These are phyloP conservation scores for Drosophila takahashii DNA, from an alignment of 1,140 invertebrate genomes.

Conservation along the genomic window DNA sequence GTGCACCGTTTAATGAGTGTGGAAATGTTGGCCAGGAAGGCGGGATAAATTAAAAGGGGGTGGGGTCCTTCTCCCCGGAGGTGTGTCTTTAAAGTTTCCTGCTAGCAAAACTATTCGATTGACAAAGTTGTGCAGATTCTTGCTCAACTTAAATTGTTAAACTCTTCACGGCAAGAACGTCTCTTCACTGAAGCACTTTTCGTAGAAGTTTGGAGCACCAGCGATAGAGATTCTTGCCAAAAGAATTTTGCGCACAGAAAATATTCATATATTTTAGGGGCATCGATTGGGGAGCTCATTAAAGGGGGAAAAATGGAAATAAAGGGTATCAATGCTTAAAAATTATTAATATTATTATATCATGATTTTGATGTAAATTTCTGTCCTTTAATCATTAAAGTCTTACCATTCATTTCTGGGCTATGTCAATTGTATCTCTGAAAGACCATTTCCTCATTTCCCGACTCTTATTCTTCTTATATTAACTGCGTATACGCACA, in stretches of 20 bases:
- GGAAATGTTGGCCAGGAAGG: conserved; percentile 55
- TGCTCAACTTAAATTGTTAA: conserved; percentile 60
- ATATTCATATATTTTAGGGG: conserved; percentile 27
- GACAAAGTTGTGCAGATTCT: conserved; percentile 62
- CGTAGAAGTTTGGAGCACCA: conserved; percentile 21
- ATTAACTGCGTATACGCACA: conserved; percentile 48
- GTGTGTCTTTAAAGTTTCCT: conserved; percentile 53
- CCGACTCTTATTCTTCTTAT: conserved; percentile 11
- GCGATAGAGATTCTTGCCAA: conserved; percentile 21
- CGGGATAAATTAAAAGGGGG: conserved; percentile 7
- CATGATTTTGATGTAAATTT: no score
- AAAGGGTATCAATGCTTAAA: no score
- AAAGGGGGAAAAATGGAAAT: background rate
- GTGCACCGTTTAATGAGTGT: conserved; percentile 71
- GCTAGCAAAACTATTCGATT: conserved; percentile 68
- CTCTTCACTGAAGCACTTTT: conserved; percentile 9
- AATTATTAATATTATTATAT: no score
- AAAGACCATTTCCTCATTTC: background rate
- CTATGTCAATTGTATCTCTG: background rate
- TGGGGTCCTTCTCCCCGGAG: background rate
- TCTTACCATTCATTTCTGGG: background rate
- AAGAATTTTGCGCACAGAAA: conserved; percentile 25
- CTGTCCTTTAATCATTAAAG: conserved; percentile 2
- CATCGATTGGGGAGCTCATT: conserved; percentile 12
- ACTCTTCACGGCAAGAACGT: conserved; percentile 30